Evolutionary conservation across 1,140 invertebrate species (phyloP).

Genomic region (Sminthurides bifidus): DNA sequence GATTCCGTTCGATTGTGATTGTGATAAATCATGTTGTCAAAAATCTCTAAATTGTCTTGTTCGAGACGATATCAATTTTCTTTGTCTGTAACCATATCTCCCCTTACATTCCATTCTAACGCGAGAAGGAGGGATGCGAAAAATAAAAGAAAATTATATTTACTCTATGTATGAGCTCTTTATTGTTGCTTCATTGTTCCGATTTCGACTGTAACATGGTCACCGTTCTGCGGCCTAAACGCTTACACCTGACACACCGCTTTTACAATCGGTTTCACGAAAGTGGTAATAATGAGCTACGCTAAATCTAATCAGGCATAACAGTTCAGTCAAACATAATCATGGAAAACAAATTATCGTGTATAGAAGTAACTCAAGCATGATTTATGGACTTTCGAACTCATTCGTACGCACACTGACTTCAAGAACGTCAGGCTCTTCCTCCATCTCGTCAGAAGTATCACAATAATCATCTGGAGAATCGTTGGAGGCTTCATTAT

Average conservation of each 20-base stretch:
- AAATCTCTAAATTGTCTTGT: not conserved
- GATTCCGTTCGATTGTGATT: constrained; percentile 26
- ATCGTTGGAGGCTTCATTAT: constrained; percentile 6
- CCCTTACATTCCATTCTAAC: not conserved
- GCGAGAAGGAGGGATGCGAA: not conserved
- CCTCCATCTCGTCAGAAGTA: not conserved
- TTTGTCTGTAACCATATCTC: not conserved
- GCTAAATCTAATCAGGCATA: constrained; percentile 6
- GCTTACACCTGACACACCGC: no score
- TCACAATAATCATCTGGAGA: constrained; percentile 14
- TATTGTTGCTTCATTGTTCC: no score
- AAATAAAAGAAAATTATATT: constrained; percentile 5
- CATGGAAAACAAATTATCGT: no score
- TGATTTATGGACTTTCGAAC: no score
- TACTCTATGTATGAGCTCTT: no score
- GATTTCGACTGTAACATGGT: no score
- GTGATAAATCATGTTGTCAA: constrained; percentile 3
- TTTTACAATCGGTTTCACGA: no score
- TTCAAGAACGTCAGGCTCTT: not conserved
- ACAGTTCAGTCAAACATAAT: not conserved
- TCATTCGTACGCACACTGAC: not conserved
- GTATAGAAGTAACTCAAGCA: no score
- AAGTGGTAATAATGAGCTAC: no score
- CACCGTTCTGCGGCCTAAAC: no score
- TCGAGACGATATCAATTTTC: not conserved